Percentiles rank a stretch among this genome's conserved stretches.
These are phyloP conservation scores for Tiliacea citrago DNA, from an alignment of 2,888 invertebrate genomes.

Conservation along the genomic window DNA sequence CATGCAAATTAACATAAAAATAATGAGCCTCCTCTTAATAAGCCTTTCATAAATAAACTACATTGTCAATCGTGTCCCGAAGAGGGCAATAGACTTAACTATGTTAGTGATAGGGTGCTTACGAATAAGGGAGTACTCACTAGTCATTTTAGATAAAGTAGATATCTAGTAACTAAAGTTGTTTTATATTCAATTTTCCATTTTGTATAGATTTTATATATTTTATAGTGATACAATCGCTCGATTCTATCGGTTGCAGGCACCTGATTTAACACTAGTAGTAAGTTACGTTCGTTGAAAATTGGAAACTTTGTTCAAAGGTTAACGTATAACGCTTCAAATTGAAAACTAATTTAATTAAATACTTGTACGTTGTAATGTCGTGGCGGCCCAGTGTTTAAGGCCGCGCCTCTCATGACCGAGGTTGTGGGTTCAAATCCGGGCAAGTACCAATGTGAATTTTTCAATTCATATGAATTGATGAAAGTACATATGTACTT, in stretches of 20 bases:
- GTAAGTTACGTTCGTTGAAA: conserved; percentile 10
- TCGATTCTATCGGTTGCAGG: not conserved
- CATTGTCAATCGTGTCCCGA: conserved; percentile 30
- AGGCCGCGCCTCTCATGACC: not conserved
- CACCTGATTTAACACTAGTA: not conserved
- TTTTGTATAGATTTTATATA: conserved; percentile 14
- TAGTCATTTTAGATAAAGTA: conserved; percentile 39
- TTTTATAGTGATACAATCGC: not conserved
- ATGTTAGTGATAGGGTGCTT: conserved; percentile 3
- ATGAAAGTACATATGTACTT: too few species aligned
- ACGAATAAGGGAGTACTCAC: conserved; percentile 14
- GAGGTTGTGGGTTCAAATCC: not conserved
- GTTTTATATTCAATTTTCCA: not conserved
- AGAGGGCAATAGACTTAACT: not conserved
- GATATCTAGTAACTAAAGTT: not conserved
- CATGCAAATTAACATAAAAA: too few species aligned
- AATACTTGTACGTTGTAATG: not conserved
- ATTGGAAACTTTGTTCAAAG: conserved; percentile 26
- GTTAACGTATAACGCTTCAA: conserved; percentile 12
- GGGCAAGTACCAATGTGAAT: not conserved
- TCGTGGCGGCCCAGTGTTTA: not conserved
- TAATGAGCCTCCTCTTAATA: too few species aligned
- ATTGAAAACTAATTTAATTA: conserved; percentile 41
- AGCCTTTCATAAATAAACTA: conserved; percentile 1
- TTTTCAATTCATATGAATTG: not conserved